Evolutionary conservation across 2,888 invertebrate genomes (phyloP).

Genomic region (Cephus spinipes): DNA sequence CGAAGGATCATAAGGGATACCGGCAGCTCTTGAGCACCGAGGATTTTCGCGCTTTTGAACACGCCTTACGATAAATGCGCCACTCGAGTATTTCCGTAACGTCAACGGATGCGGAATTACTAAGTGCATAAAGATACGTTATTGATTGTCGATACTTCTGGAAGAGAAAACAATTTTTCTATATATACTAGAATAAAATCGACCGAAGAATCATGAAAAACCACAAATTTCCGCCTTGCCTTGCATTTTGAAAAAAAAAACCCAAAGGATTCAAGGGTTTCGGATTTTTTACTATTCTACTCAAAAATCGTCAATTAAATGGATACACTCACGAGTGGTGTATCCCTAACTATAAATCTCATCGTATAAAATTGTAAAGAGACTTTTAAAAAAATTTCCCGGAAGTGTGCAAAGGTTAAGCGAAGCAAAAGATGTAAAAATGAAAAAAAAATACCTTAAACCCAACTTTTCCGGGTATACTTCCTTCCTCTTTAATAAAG

Average conservation of each 20-base stretch:
- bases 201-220: neutral
- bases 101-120: neutral
- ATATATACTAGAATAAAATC: neutral
- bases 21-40: constrained; percentile 22
- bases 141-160: neutral
- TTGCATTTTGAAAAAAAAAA: neutral
- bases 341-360: neutral
- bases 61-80: neutral
- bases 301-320: neutral
- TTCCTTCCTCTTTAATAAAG: neutral
- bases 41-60: constrained; percentile 64
- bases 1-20: constrained; percentile 1
- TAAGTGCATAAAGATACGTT: neutral
- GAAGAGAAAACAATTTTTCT: neutral
- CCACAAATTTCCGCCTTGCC: neutral
- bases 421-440: neutral
- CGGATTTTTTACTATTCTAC: neutral
- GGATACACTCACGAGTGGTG: neutral
- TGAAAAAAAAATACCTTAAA: neutral
- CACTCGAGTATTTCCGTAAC: neutral
- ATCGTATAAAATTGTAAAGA: neutral
- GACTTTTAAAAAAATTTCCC: neutral
- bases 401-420: neutral
- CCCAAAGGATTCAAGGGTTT: neutral
- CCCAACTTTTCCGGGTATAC: neutral